Percentiles rank a stretch among this genome's conserved stretches.
Conservation (phyloP, 2,113 vertebrate genomes). For the Grantiella picta region DNA sequence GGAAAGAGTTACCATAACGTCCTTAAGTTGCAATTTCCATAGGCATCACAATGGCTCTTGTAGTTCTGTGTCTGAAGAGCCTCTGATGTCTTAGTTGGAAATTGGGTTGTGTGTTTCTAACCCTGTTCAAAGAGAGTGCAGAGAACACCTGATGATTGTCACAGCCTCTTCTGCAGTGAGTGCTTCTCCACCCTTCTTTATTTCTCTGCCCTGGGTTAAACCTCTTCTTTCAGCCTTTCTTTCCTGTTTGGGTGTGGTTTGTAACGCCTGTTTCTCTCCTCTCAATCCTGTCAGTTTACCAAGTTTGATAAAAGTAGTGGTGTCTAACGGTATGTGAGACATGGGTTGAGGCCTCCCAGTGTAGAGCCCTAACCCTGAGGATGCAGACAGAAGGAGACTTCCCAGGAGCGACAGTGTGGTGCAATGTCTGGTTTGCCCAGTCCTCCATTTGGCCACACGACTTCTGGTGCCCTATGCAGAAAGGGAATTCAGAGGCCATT, state of each 20-base stretch:
- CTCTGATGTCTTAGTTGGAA: background rate
- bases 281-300: background rate
- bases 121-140: background rate
- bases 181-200: background rate
- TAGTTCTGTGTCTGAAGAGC: background rate
- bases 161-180: background rate
- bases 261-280: background rate
- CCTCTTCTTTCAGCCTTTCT: background rate
- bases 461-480: background rate
- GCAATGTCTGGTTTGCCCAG: accelerated
- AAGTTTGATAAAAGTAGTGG: background rate
- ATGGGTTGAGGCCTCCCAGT: background rate
- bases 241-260: background rate
- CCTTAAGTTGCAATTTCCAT: background rate
- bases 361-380: background rate
- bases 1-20: background rate
- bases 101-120: background rate
- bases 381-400: background rate
- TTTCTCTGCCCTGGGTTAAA: background rate
- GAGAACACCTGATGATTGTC: background rate
- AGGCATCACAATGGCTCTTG: background rate
- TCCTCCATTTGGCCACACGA: accelerated
- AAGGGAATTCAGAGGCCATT: background rate
- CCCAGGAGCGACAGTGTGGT: accelerated
- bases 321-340: background rate